phyloP scores from a whole-genome alignment of 2,888 invertebrate genomes.

The Chouioia cunea region DNA sequence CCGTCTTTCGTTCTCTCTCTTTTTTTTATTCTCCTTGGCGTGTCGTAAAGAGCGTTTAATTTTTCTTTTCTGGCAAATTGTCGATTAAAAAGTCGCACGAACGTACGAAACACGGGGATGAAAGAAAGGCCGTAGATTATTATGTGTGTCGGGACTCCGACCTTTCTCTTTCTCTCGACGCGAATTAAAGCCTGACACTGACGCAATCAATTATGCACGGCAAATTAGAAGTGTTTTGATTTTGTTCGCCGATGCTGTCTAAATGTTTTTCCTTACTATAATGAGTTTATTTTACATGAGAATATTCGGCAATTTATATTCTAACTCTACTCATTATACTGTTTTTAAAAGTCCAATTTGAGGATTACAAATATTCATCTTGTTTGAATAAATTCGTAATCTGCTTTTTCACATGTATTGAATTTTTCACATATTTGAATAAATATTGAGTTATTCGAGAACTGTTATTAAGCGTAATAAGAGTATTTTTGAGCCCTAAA shows the following conservation, averaged over 20 bases:
- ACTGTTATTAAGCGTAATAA: no score
- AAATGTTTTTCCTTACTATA: constrained; percentile 25
- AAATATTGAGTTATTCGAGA: no score
- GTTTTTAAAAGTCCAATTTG: no score
- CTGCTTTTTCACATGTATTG: no score
- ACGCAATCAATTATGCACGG: constrained; percentile 37
- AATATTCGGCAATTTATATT: no score
- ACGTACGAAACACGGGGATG: background rate
- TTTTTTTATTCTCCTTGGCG: background rate
- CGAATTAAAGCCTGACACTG: constrained; percentile 34
- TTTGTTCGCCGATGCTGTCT: constrained; percentile 13
- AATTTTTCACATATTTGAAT: no score
- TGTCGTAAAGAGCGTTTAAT: constrained; percentile 35
- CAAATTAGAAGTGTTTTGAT: constrained; percentile 28
- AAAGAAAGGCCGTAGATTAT: background rate
- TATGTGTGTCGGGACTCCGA: background rate
- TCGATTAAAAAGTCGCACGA: constrained; percentile 41
- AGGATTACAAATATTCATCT: no score
- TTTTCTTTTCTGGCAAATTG: constrained; percentile 43
- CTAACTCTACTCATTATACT: no score
- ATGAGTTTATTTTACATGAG: background rate
- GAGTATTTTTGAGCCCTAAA: no score
- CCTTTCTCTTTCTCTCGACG: background rate
- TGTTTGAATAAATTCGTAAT: no score
- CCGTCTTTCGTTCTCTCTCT: constrained; percentile 37